Percentiles rank a stretch among this genome's conserved stretches.
These are phyloP conservation scores for Apoda limacodes DNA, from an alignment of 2,888 invertebrate genomes.

Conservation along the genomic window DNA sequence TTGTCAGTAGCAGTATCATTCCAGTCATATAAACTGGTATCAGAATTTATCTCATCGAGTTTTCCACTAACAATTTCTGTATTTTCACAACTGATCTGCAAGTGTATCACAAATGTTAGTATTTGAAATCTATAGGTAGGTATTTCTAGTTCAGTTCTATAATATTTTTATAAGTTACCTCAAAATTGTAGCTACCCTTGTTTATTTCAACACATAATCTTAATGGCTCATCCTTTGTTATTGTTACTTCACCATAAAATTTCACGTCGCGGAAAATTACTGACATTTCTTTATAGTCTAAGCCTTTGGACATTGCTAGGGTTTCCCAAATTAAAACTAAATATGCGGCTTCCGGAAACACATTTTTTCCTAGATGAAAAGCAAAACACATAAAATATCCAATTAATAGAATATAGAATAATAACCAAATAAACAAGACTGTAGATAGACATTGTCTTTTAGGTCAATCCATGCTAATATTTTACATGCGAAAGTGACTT, in stretches of 20 bases:
- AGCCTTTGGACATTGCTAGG: constrained; percentile 43
- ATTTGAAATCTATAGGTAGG: too few relatives aligned
- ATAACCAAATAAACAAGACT: too few relatives aligned
- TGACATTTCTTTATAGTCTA: constrained; percentile 45
- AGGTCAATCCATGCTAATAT: not conserved
- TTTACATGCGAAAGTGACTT: not conserved
- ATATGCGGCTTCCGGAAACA: constrained; percentile 76
- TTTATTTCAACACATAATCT: constrained; percentile 6
- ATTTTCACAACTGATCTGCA: not conserved
- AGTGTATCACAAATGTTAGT: too few relatives aligned
- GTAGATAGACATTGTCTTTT: too few relatives aligned
- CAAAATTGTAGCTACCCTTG: constrained; percentile 5
- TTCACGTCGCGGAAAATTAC: not conserved
- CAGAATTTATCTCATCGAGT: too few relatives aligned
- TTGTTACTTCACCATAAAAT: not conserved
- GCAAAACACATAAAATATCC: too few relatives aligned
- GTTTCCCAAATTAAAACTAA: constrained; percentile 64
- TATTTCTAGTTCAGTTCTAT: too few relatives aligned
- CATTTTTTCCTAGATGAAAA: constrained; percentile 66
- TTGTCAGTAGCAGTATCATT: too few relatives aligned
- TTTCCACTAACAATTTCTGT: not conserved
- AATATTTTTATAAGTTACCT: not conserved
- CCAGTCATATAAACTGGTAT: not conserved
- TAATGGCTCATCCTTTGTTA: not conserved
- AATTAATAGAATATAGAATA: too few relatives aligned